A percentile compares a stretch with the other conserved stretches of the same genome.
These are phyloP conservation scores for Leptobrachium leishanense DNA, from an alignment of 2,113 vertebrate genomes.

Conservation along the genomic window DNA sequence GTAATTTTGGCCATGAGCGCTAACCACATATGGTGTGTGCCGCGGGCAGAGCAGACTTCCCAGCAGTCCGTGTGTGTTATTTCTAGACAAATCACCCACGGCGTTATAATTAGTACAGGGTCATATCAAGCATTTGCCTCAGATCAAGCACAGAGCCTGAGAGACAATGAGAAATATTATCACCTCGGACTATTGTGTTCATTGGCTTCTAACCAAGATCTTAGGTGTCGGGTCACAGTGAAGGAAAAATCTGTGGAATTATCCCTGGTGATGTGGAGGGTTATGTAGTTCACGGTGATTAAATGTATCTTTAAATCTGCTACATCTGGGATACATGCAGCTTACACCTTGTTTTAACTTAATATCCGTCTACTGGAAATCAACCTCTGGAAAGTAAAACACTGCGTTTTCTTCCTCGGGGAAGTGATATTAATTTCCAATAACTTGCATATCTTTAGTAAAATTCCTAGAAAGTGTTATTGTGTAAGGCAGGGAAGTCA, in stretches of 20 bases:
- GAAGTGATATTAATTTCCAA: no score
- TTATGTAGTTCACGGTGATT: background rate
- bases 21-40: no score
- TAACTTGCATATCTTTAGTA: no score
- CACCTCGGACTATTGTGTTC: constrained; percentile 22
- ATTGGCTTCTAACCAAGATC: constrained; percentile 14
- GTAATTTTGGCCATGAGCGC: no score
- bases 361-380: background rate
- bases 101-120: background rate
- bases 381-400: no score
- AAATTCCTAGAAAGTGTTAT: no score
- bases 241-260: background rate
- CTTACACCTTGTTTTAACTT: background rate
- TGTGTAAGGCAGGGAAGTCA: no score
- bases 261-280: background rate
- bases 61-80: background rate
- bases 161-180: constrained; percentile 29
- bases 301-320: background rate
- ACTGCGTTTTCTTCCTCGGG: no score
- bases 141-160: background rate
- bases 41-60: no score
- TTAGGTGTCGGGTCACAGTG: constrained; percentile 7
- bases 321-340: constrained; percentile 19
- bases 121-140: background rate
- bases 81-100: background rate